Base-by-base conservation (phyloP, 1,140 invertebrate species). In the Sminthurinus signatus region DNA sequence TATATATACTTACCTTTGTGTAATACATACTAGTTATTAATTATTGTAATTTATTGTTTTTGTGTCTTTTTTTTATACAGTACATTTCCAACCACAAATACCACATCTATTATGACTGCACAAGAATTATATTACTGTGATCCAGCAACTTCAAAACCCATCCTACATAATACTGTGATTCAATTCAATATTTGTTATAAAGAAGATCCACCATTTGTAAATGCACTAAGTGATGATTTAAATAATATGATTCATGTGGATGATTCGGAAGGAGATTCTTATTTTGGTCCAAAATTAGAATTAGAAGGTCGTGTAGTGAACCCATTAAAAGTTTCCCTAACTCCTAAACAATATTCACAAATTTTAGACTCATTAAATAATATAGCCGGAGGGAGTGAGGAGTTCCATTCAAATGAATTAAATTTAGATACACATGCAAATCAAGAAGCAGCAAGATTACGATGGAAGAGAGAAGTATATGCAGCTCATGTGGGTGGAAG, bases 311-410 rank as follows among this genome's bases (percentile, higher is more conserved):
- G 81, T 54, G 86, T 95, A 25, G 85, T 93, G 14, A 89, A 86
- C 46, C 85, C 87, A 0, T 75, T 95, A 15, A 90, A 92, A 76
- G 82, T 96, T 15, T 90, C 89, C 0, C 77, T 95, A 10, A 86
- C 87, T 15, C 85, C 91, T 31, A 81, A 83, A 25, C 91, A 95
- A 73, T 96, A 95, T 75, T 88, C 93, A 75, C 91, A 95, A 75
- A 78, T 96, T 28, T 77, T 93, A 44, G 88, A 93, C 65, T 91
- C 79, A 3, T 36, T 75, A 0, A 50, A 55, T 10, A 67, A 73
- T 28, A 48, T 75, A 54, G 51, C 67, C 12, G 60, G 63, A 17
- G 61, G 54, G 17, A 39, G 51, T 29, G 65, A 67, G 44, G 62
- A 68, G 1, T 31, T 56, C 23, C 17, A 31, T 48, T 14, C 12